Percentiles rank a stretch among this genome's conserved stretches.
Conservation (phyloP, 2,888 invertebrate genomes). For the Eilema depressum region DNA sequence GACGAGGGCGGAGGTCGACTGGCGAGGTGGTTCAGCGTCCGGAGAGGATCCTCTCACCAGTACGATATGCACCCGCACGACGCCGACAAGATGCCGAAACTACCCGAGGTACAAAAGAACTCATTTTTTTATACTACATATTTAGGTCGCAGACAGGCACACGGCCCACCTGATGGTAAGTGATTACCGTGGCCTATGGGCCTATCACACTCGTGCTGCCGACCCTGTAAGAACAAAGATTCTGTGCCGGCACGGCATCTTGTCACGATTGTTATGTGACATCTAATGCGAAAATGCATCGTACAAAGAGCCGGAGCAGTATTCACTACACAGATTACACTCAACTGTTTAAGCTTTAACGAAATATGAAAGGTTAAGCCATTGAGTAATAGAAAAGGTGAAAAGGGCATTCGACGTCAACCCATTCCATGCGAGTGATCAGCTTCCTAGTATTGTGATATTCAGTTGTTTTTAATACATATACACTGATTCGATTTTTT, state of each 20-base stretch:
- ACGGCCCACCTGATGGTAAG: no score
- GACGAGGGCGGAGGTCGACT: conserved; percentile 91
- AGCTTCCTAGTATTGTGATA: conserved; percentile 1
- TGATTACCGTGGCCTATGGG: no score
- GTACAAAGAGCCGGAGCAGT: neutral
- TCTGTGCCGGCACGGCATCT: no score
- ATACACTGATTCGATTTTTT: no score
- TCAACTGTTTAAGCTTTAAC: neutral
- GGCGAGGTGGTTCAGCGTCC: conserved; percentile 96
- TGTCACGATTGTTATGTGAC: neutral
- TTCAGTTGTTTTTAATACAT: neutral
- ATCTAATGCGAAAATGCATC: neutral
- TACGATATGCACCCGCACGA: conserved; percentile 89
- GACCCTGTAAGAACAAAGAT: no score
- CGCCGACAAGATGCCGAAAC: conserved; percentile 91
- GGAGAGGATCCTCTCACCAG: conserved; percentile 93
- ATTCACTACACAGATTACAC: neutral
- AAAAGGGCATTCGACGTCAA: conserved; percentile 1
- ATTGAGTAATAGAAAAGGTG: conserved; percentile 4
- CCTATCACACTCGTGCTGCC: no score
- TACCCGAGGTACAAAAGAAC: conserved; percentile 89
- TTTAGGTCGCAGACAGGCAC: no score
- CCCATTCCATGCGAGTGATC: neutral
- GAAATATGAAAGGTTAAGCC: neutral
- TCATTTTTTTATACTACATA: no score